phyloP scores from a whole-genome alignment of 2,113 vertebrate genomes.

The Hyperoodon ampullatus region DNA sequence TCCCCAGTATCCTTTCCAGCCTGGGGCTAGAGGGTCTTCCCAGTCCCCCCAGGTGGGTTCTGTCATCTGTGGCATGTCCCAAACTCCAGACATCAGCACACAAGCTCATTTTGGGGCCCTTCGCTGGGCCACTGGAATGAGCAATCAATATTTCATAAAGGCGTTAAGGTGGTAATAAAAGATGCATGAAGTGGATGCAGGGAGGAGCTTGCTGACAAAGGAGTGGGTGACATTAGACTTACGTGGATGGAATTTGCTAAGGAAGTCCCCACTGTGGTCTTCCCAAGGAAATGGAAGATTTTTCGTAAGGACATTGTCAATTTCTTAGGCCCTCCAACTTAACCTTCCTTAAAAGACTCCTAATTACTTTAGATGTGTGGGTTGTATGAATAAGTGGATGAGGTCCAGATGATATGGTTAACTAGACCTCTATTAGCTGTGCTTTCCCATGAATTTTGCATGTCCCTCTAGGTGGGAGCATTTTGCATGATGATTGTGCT shows the following conservation, averaged over 20 bases:
- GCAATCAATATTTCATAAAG: constrained; percentile 87
- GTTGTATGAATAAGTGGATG: neutral
- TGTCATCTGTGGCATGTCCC: constrained; percentile 35
- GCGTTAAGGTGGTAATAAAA: constrained; percentile 84
- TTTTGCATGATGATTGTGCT: neutral
- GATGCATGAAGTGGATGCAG: constrained; percentile 83
- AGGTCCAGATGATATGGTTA: neutral
- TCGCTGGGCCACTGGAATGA: constrained; percentile 74
- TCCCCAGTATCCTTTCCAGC: constrained; percentile 67
- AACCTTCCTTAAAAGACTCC: constrained; percentile 41
- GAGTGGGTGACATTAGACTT: constrained; percentile 80
- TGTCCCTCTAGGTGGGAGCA: neutral
- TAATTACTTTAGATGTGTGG: constrained; percentile 46
- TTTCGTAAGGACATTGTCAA: constrained; percentile 60
- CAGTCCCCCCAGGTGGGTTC: constrained; percentile 31
- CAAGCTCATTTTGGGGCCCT: constrained; percentile 75
- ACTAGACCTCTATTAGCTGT: constrained; percentile 22
- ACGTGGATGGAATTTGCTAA: constrained; percentile 74
- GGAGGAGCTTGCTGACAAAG: constrained; percentile 80
- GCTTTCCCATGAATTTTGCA: constrained; percentile 47
- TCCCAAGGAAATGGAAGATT: constrained; percentile 53
- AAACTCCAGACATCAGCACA: constrained; percentile 47
- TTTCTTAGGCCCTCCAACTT: constrained; percentile 58
- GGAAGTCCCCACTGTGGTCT: constrained; percentile 52
- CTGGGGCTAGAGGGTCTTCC: constrained; percentile 50